A percentile compares a stretch with the other conserved stretches of the same genome.
Evolutionary conservation across 2,797 vertebrate genomes (phyloP).

Genomic region (Pampus argenteus): DNA sequence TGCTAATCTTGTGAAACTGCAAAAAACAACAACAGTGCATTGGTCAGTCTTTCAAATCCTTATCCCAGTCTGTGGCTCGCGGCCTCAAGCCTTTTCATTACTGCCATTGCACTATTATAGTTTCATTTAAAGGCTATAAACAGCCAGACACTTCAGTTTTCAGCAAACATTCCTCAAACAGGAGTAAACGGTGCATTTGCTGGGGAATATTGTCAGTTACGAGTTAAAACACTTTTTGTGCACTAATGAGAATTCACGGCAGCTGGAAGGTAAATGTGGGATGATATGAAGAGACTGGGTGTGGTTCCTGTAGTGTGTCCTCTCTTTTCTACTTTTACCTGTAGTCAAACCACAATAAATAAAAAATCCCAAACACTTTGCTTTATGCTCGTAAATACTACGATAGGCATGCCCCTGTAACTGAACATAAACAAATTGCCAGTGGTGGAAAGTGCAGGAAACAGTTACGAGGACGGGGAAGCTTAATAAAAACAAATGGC

Average conservation of each 20-base stretch:
- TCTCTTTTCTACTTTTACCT: neutral
- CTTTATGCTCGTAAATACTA: constrained; percentile 44
- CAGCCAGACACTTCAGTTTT: neutral
- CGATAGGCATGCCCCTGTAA: constrained; percentile 32
- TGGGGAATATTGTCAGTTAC: neutral
- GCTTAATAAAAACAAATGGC: constrained; percentile 75
- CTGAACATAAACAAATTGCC: constrained; percentile 59
- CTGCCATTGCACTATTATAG: neutral
- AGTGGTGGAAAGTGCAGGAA: constrained; percentile 62
- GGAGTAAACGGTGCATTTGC: neutral
- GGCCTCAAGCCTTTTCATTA: neutral
- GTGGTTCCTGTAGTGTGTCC: neutral
- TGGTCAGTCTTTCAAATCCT: neutral
- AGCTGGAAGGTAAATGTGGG: neutral
- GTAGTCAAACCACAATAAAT: neutral
- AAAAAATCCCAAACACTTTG: constrained; percentile 9
- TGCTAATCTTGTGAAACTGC: neutral
- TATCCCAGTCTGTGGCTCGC: neutral
- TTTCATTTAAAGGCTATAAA: neutral
- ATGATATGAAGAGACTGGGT: too few species aligned
- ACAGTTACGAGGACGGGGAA: constrained; percentile 55
- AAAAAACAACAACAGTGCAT: neutral
- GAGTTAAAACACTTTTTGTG: neutral
- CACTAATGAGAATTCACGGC: constrained; percentile 14
- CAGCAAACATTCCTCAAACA: neutral